Evolutionary conservation across 2,888 invertebrate species (phyloP).

Genomic region (Cataglyphis cursor): DNA sequence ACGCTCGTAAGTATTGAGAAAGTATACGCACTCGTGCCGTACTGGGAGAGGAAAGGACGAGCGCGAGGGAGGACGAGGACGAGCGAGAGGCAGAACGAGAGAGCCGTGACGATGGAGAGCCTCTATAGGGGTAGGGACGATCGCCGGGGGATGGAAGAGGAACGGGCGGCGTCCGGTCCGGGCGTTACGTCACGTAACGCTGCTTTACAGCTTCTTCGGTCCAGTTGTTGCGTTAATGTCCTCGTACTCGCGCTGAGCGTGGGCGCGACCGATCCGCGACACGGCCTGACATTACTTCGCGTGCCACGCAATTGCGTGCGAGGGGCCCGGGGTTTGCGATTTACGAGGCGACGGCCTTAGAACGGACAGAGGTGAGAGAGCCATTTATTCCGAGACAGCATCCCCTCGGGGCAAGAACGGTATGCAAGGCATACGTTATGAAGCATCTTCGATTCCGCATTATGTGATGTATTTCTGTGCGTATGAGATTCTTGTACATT

Average conservation of each 20-base stretch:
- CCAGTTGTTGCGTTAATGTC: conserved; percentile 81
- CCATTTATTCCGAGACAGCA: conserved; percentile 47
- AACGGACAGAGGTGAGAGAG: conserved; percentile 52
- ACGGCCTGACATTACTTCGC: conserved; percentile 79
- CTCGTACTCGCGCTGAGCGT: conserved; percentile 78
- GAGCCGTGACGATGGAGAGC: conserved; percentile 70
- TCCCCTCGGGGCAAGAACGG: conserved; percentile 26
- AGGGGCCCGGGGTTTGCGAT: conserved; percentile 57
- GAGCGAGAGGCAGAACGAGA: conserved; percentile 24
- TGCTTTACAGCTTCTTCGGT: conserved; percentile 77
- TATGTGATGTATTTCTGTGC: neutral
- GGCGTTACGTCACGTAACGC: conserved; percentile 73
- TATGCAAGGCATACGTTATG: neutral
- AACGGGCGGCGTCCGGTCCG: conserved; percentile 13
- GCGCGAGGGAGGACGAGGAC: conserved; percentile 59
- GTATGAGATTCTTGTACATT: neutral
- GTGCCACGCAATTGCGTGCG: conserved; percentile 79
- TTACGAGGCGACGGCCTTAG: conserved; percentile 43
- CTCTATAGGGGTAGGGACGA: conserved; percentile 65
- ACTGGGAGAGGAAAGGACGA: conserved; percentile 65
- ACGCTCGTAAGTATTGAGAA: conserved; percentile 84
- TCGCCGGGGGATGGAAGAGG: conserved; percentile 67
- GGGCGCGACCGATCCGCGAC: conserved; percentile 76
- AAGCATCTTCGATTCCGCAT: neutral
- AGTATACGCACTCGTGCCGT: conserved; percentile 79